Conservation (phyloP, 2,113 vertebrate genomes). For the Gyps fulvus region DNA sequence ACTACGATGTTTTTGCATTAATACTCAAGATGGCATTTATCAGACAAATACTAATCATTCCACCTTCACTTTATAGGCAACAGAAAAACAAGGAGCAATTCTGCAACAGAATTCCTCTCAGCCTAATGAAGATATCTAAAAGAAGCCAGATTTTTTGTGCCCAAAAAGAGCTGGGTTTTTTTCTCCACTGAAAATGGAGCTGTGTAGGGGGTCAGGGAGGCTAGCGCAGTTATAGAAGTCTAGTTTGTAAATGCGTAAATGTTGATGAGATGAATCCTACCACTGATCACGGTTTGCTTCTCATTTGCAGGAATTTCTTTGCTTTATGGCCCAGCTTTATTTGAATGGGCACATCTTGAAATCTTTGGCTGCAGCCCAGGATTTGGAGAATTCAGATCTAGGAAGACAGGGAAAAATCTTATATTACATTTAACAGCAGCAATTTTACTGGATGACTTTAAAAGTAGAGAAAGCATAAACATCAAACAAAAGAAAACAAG, state of each 20-base stretch:
- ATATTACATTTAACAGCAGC: background rate
- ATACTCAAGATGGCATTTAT: background rate
- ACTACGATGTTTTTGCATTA: background rate
- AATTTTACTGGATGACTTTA: background rate
- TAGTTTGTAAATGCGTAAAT: background rate
- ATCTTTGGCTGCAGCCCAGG: background rate
- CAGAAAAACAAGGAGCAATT: background rate
- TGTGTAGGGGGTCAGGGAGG: background rate
- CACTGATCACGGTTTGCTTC: background rate
- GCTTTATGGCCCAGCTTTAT: background rate
- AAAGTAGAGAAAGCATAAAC: background rate
- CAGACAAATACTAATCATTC: background rate
- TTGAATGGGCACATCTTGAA: background rate
- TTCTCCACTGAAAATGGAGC: background rate
- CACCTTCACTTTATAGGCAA: background rate
- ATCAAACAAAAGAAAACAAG: background rate
- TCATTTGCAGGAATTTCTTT: background rate
- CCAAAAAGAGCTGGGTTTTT: accelerated
- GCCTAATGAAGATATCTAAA: background rate
- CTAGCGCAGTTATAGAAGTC: background rate
- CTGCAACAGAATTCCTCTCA: background rate
- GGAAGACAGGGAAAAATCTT: background rate
- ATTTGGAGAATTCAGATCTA: background rate
- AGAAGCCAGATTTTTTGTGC: background rate
- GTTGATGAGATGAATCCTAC: background rate